Base-by-base conservation (phyloP, 2,113 vertebrate species). In the Alligator mississippiensis region DNA sequence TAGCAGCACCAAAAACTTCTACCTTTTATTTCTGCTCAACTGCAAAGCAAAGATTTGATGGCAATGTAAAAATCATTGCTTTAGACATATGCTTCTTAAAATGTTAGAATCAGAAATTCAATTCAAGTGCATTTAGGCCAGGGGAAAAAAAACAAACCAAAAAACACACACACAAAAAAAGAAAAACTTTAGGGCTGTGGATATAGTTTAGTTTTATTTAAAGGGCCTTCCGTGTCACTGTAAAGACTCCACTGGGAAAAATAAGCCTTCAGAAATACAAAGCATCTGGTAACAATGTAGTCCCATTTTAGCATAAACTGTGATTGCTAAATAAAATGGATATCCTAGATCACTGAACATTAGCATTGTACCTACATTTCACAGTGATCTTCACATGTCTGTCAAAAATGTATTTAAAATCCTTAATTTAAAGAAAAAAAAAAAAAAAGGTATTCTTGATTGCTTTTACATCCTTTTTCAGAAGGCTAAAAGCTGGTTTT, bases 401-500 rank as follows among this genome's bases (percentile, higher is more conserved):
- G 64, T 8, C 13, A 27, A 2, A 3, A 80, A 80, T 18, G 58
- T 27, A 21, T 15, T 66, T 54, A n/a, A 85, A 2, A 70, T 84
- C 24, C 9, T 18, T 74, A 47, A 24, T 74, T 38, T 34, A 38
- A 38, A 57, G 17, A 4, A 17, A 92, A 38, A 91, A 87, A 55
- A 38, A 30, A 92, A 22, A 79, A 1, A 87, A 85, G 30, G 11
- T 2, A 30, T 72, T 77, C 38, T 11, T 78, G 1, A 78, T 83
- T 47, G 47, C 47, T 47, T 47, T 47, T 47, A 47, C 9, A 72
- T 38, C 34, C 34, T 11, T 21, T 6, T 9, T 24, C 4, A 68
- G 4, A 84, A 4, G 8, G 17, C 10, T 79, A 58, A 57, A 85
- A 60, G 4, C 0, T 0, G 5, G 3, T 22, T 61, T 79, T 10